Percentiles rank a stretch among this genome's conserved stretches.
Evolutionary conservation across 2,888 invertebrate genomes (phyloP).

Genomic region (Pammene aurita): DNA sequence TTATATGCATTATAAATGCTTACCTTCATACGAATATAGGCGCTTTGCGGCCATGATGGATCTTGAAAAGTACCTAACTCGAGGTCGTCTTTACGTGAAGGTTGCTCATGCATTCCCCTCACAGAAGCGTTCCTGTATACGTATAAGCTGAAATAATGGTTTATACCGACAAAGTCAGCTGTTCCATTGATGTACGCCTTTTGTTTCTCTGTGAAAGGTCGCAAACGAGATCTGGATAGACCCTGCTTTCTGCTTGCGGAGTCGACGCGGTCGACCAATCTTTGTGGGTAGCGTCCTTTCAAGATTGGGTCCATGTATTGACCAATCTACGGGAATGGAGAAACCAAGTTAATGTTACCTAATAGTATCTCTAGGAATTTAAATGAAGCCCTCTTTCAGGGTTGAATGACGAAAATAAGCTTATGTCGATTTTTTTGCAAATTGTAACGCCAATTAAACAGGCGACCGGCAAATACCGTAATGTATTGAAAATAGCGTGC

Average conservation of each 20-base stretch:
- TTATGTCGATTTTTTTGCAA: too few relatives aligned
- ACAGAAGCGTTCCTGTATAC: slow-evolving; percentile 49
- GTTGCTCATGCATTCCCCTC: slow-evolving; percentile 42
- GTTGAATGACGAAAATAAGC: too few relatives aligned
- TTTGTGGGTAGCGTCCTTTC: slow-evolving; percentile 48
- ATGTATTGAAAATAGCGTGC: too few relatives aligned
- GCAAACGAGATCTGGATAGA: slow-evolving; percentile 45
- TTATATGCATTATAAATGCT: slow-evolving; percentile 4
- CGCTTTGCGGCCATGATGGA: slow-evolving; percentile 48
- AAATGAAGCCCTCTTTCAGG: too few relatives aligned
- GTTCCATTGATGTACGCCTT: slow-evolving; percentile 47
- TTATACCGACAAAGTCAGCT: slow-evolving; percentile 48
- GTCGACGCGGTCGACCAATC: slow-evolving; percentile 46
- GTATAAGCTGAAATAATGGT: slow-evolving; percentile 47
- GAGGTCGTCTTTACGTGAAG: slow-evolving; percentile 46
- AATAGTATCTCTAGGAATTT: too few relatives aligned
- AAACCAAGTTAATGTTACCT: not conserved
- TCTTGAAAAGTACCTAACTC: slow-evolving; percentile 46
- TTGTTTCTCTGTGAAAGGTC: slow-evolving; percentile 47
- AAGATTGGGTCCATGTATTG: slow-evolving; percentile 50
- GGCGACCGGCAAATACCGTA: too few relatives aligned
- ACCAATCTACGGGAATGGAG: slow-evolving; percentile 41
- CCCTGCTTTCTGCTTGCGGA: slow-evolving; percentile 47
- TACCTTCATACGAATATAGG: slow-evolving; percentile 44
- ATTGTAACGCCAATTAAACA: too few relatives aligned